Conservation (phyloP, 1,140 invertebrate genomes). For the Archegozetes longisetosus region DNA sequence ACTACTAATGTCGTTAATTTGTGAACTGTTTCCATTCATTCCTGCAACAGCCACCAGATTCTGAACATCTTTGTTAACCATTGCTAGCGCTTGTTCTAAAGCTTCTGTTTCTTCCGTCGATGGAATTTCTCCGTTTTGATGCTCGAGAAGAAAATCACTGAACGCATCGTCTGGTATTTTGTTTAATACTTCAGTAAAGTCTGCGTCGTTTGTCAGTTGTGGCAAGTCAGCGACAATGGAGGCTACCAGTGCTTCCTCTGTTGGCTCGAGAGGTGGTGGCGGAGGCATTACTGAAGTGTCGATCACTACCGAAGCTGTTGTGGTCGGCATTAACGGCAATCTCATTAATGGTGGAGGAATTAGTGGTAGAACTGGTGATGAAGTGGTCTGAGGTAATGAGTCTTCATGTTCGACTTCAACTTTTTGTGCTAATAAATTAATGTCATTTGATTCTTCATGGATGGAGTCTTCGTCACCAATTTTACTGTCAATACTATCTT, state of each 20-base stretch:
- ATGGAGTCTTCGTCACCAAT: background rate
- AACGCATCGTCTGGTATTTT: constrained; percentile 68
- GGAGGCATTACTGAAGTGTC: background rate
- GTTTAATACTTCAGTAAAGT: constrained; percentile 71
- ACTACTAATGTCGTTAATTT: background rate
- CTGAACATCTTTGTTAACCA: constrained; percentile 35
- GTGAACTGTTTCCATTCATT: background rate
- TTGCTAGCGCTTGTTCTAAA: constrained; percentile 60
- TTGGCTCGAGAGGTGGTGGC: background rate
- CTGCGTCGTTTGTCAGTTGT: constrained; percentile 23
- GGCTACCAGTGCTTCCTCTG: constrained; percentile 13
- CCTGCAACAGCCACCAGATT: constrained; percentile 2
- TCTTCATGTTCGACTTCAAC: background rate
- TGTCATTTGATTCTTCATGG: background rate
- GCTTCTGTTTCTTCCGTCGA: constrained; percentile 64
- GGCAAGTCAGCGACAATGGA: constrained; percentile 11
- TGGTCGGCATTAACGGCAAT: background rate
- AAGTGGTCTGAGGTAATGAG: background rate
- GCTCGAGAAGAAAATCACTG: constrained; percentile 67
- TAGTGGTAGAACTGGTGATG: background rate
- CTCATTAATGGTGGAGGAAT: background rate
- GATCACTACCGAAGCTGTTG: background rate
- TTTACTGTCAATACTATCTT: background rate
- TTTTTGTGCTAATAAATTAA: background rate
- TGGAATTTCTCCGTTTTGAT: constrained; percentile 34